Evolutionary conservation across 2,113 vertebrate genomes (phyloP).

Genomic region (Poecilia latipinna): DNA sequence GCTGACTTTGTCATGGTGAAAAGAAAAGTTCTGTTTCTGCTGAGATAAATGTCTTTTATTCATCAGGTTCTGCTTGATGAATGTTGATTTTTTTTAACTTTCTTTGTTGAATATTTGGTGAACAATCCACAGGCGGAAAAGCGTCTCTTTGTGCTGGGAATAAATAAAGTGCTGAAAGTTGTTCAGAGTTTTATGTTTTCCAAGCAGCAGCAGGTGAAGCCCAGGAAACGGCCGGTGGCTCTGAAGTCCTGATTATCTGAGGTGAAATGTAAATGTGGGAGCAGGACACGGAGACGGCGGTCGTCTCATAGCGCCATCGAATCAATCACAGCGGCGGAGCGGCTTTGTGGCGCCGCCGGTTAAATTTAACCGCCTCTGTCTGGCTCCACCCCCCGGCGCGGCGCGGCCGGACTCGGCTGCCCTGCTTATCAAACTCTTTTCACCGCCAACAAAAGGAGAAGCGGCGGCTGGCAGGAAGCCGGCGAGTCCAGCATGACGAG

Average conservation of each 20-base stretch:
- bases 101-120: background rate
- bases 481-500: constrained; percentile 48
- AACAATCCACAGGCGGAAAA: background rate
- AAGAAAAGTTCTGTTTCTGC: background rate
- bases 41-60: background rate
- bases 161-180: background rate
- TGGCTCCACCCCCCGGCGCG: constrained; percentile 21
- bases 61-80: background rate
- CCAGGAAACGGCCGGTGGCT: background rate
- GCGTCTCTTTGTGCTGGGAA: background rate
- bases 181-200: background rate
- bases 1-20: too few relatives aligned
- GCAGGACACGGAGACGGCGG: constrained; percentile 1
- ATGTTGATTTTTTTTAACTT: background rate
- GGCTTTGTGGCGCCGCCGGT: too few relatives aligned
- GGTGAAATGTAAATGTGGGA: constrained; percentile 12
- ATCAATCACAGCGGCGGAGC: constrained; percentile 74
- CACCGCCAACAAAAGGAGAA: constrained; percentile 52
- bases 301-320: constrained; percentile 10
- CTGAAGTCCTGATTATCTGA: background rate
- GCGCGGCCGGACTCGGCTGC: constrained; percentile 48
- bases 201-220: background rate
- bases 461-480: constrained; percentile 51
- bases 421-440: constrained; percentile 71
- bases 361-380: constrained; percentile 70